A percentile compares a stretch with the other conserved stretches of the same genome.
Conservation (phyloP, 2,888 invertebrate species). For the Sipha maydis region DNA sequence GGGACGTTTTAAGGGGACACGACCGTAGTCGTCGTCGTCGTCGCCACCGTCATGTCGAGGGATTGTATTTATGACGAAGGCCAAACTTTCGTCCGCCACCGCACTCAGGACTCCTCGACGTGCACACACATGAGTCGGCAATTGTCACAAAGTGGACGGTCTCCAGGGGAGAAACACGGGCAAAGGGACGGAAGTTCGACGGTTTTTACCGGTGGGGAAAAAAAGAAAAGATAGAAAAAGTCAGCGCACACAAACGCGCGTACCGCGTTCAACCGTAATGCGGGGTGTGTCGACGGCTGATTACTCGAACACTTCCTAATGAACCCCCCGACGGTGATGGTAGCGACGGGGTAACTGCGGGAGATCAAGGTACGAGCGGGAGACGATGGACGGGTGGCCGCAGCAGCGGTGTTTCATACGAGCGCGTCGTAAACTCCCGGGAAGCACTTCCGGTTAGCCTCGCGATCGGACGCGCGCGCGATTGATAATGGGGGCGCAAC, state of each 20-base stretch:
- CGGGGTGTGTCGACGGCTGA: neutral
- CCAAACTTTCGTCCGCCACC: slow-evolving; percentile 42
- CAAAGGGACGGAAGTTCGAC: neutral
- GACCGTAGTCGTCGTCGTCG: neutral
- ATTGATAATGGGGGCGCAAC: slow-evolving; percentile 1
- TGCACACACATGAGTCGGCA: neutral
- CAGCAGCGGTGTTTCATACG: neutral
- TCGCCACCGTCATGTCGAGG: slow-evolving; percentile 20
- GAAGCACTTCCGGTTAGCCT: neutral
- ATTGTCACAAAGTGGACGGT: slow-evolving; percentile 14
- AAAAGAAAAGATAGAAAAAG: neutral
- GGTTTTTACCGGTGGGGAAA: neutral
- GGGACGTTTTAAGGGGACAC: slow-evolving; percentile 38
- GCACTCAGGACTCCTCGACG: neutral
- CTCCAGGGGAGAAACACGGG: neutral
- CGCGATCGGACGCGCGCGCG: neutral
- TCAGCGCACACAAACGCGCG: neutral
- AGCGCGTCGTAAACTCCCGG: slow-evolving; percentile 17
- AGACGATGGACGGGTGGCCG: neutral
- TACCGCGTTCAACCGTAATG: no score
- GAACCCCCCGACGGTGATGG: neutral
- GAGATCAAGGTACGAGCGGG: neutral
- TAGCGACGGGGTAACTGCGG: neutral
- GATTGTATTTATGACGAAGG: slow-evolving; percentile 52
- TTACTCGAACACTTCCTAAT: neutral